Base-by-base conservation (phyloP, 1,140 invertebrate genomes). In the Drosophila sp. region DNA sequence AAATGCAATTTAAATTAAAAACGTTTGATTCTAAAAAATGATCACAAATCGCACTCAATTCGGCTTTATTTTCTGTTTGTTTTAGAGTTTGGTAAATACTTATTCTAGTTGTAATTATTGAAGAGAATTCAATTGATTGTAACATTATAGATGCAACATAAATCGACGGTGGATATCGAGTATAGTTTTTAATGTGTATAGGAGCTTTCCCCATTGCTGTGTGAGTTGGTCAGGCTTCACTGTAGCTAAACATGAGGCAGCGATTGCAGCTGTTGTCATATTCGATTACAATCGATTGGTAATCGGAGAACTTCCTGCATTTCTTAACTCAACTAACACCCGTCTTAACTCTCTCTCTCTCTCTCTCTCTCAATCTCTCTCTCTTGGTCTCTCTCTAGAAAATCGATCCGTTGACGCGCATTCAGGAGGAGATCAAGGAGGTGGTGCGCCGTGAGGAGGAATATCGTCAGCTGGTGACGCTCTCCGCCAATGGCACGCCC, bases 371-470 rank as follows among this genome's bases (percentile, higher is more conserved):
- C 18, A n/a, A n/a, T 40, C 4, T 8, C 3, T 32, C 27, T 34
- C 7, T 51, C 1, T 40, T 36, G 13, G 4, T 5, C 9, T 18
- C 43, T 76, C 11, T 92, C 4, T 7, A 94, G 93, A 94, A 94
- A 90, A 93, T 94, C 72, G 94, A 94, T 92, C 93, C 93, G 59
- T 92, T 94, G 64, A 92, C 92, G 46, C 93, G 94, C 92, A 95
- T 95, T 90, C 94, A 95, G 82, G 93, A 93, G 75, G 94, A 95
- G 92, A 95, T 95, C 70, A 94, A 94, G 74, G 94, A 95, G 90
- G 94, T 95, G 36, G 94, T 94, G 9, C 94, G 95, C 72, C 93
- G 94, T 51, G 94, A 95, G 78, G 92, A 94, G 72, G 94, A 95
- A 76, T 94, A 95, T 59, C 93, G 94, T 77, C 94, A 94, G 92